Evolutionary conservation across 2,113 vertebrate genomes (phyloP).

Genomic region (Plecturocebus donacophilus): DNA sequence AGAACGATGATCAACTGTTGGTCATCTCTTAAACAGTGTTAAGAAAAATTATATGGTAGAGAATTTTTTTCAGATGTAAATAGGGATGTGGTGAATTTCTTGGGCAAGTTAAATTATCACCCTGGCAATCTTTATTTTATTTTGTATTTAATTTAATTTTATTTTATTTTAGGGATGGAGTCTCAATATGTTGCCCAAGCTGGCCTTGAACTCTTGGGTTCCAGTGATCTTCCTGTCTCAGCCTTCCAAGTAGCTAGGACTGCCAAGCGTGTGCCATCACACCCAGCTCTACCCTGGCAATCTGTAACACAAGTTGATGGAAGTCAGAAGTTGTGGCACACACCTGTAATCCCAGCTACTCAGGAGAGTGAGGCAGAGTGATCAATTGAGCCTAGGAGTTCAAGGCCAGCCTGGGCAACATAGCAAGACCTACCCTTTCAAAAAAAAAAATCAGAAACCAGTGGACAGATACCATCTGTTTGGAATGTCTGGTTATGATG

Average conservation of each 20-base stretch:
- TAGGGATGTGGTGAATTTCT: not conserved
- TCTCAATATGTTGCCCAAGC: not conserved
- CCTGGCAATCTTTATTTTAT: not conserved
- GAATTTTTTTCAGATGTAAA: not conserved
- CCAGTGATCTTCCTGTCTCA: not conserved
- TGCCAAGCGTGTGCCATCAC: not conserved
- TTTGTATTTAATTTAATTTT: too few species aligned
- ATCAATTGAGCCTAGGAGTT: not conserved
- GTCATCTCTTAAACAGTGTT: not conserved
- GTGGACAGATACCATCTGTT: not conserved
- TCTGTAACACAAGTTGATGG: not conserved
- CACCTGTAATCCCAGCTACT: not conserved
- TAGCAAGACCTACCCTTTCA: not conserved
- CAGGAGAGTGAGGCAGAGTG: not conserved
- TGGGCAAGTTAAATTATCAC: not conserved
- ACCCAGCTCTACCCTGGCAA: not conserved
- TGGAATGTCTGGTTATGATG: not conserved
- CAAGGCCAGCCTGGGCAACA: not conserved
- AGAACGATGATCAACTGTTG: not conserved
- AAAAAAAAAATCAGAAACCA: not conserved
- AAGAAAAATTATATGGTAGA: not conserved
- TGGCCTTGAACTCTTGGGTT: not conserved
- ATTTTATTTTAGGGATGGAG: not conserved
- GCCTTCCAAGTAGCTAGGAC: not conserved
- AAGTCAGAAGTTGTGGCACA: not conserved